Conservation (phyloP, 2,888 invertebrate species). For the Hirtodrosophila trivittata region DNA sequence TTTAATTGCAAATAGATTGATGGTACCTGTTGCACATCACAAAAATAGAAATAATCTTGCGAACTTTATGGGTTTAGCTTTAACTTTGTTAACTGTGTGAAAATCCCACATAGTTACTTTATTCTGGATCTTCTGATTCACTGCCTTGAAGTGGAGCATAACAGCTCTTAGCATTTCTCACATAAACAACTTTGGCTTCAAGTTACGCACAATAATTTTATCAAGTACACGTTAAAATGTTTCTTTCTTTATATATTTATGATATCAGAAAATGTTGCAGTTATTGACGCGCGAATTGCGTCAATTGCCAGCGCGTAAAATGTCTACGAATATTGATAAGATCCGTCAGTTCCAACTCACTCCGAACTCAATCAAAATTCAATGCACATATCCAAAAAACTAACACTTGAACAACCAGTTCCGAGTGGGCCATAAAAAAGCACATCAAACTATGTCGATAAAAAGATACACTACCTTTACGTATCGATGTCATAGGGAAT, state of each 20-base stretch:
- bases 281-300: constrained; percentile 36
- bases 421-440: not conserved
- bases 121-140: not conserved
- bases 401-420: constrained; percentile 19
- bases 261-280: constrained; percentile 16
- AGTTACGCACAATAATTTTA: constrained; percentile 32
- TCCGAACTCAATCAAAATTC: not conserved
- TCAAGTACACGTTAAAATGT: constrained; percentile 44
- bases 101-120: not conserved
- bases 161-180: constrained; percentile 4
- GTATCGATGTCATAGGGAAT: too few species aligned
- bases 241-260: not conserved
- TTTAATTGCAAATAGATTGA: constrained; percentile 18
- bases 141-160: constrained; percentile 31
- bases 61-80: not conserved
- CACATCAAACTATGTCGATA: not conserved
- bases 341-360: not conserved
- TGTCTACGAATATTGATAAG: constrained; percentile 21
- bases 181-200: constrained; percentile 1
- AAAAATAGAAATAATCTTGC: not conserved
- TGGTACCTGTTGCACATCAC: not conserved
- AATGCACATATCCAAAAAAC: constrained; percentile 23
- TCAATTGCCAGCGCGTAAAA: constrained; percentile 27
- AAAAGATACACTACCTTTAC: not conserved
- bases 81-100: not conserved